Conservation (phyloP, 2,888 invertebrate species). For the Ptychoptera contaminata region DNA sequence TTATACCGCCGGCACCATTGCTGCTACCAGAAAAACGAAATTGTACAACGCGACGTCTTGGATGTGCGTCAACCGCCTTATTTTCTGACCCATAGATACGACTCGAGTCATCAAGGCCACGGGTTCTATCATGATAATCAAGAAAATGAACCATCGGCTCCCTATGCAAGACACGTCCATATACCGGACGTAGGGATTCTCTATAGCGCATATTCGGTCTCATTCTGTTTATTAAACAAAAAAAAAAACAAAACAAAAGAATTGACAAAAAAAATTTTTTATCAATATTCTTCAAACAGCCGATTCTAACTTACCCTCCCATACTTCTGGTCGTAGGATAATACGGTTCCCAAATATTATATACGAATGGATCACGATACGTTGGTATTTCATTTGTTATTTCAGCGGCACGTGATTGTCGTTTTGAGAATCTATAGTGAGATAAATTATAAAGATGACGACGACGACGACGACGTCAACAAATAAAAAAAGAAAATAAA, state of each 20-base stretch:
- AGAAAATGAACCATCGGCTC: constrained; percentile 40
- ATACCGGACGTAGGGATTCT: constrained; percentile 40
- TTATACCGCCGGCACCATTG: constrained; percentile 10
- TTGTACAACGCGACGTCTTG: constrained; percentile 10
- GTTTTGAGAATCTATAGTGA: constrained; percentile 49
- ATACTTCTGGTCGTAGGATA: constrained; percentile 34
- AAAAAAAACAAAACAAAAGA: background rate
- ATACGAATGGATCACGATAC: constrained; percentile 65
- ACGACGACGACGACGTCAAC: background rate
- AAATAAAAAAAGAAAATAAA: background rate
- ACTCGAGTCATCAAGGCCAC: constrained; percentile 36
- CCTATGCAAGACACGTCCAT: constrained; percentile 55
- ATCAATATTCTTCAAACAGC: background rate
- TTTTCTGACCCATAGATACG: constrained; percentile 34
- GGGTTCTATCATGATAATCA: constrained; percentile 29
- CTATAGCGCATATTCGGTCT: constrained; percentile 27
- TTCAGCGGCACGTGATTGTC: constrained; percentile 75
- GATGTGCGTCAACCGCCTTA: constrained; percentile 11
- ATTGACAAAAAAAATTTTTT: background rate
- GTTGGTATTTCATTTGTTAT: constrained; percentile 74
- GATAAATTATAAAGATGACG: background rate
- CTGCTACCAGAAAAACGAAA: constrained; percentile 23
- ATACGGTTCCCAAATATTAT: constrained; percentile 67
- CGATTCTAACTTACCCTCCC: constrained; percentile 35
- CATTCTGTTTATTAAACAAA: constrained; percentile 18